Evolutionary conservation across 1,140 invertebrate species (phyloP).

Genomic region (Acromyrmex heyeri): DNA sequence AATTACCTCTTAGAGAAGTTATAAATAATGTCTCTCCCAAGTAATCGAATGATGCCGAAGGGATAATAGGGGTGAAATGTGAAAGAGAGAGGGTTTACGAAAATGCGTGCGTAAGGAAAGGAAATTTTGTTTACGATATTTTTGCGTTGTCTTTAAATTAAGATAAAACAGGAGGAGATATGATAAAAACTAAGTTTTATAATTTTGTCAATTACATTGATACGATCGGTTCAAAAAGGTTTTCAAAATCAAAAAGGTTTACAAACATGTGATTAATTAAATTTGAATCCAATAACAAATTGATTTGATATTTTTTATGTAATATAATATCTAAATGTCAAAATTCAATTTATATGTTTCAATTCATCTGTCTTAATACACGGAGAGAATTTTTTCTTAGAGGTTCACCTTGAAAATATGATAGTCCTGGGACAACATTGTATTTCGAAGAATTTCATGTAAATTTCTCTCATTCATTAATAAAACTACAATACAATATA

Average conservation of each 20-base stretch:
- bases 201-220: neutral
- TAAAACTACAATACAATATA: too few species aligned
- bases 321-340: neutral
- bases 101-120: neutral
- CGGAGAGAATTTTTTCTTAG: too few species aligned
- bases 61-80: neutral
- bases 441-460: too few species aligned
- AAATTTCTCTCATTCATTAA: too few species aligned
- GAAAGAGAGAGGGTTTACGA: neutral
- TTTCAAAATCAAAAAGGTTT: neutral
- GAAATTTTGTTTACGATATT: neutral
- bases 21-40: constrained; percentile 67
- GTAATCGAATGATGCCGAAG: constrained; percentile 23
- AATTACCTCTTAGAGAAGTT: constrained; percentile 73
- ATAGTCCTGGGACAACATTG: too few species aligned
- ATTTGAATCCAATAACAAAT: neutral
- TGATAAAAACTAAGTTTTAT: neutral
- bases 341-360: neutral
- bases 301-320: constrained; percentile 1
- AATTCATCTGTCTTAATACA: neutral
- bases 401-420: too few species aligned
- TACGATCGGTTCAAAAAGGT: neutral
- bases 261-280: neutral
- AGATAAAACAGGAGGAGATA: neutral
- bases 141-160: neutral